These are phyloP conservation scores for Coturnix japonica DNA, from an alignment of 2,113 vertebrate species.

Conservation along the genomic window DNA sequence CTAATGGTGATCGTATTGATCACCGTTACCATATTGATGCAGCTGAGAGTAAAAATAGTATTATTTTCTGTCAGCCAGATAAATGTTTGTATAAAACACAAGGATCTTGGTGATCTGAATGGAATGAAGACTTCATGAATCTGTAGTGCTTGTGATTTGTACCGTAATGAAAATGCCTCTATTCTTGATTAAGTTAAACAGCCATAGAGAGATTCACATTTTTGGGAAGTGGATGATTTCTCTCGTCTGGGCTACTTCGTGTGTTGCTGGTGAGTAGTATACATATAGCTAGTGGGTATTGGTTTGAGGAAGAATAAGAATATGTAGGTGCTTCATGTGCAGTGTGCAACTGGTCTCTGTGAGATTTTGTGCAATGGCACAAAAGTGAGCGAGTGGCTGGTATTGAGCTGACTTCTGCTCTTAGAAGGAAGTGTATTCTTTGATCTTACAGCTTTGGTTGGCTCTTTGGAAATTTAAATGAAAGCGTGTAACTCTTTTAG, in stretches of 20 bases:
- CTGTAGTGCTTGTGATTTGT: not conserved
- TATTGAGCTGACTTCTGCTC: not conserved
- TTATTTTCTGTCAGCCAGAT: not conserved
- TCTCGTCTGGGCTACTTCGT: not conserved
- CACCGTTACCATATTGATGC: not conserved
- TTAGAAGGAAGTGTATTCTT: not conserved
- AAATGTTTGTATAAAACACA: not conserved
- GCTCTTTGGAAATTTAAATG: not conserved
- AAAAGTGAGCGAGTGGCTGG: fast-evolving
- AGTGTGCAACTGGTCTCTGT: not conserved
- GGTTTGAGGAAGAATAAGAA: not conserved
- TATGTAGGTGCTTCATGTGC: not conserved
- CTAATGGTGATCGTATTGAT: not conserved
- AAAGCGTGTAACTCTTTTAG: not conserved
- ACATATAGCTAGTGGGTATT: not conserved
- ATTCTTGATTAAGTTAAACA: not conserved
- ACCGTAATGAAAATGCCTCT: not conserved
- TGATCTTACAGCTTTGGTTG: not conserved
- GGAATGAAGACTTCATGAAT: not conserved
- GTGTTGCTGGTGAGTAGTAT: fast-evolving
- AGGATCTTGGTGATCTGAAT: not conserved
- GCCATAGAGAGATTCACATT: not conserved
- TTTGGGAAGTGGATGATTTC: not conserved
- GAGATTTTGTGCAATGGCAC: not conserved
- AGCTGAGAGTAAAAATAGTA: not conserved